Conservation (phyloP, 2,113 vertebrate species). For the Pongo abelii region DNA sequence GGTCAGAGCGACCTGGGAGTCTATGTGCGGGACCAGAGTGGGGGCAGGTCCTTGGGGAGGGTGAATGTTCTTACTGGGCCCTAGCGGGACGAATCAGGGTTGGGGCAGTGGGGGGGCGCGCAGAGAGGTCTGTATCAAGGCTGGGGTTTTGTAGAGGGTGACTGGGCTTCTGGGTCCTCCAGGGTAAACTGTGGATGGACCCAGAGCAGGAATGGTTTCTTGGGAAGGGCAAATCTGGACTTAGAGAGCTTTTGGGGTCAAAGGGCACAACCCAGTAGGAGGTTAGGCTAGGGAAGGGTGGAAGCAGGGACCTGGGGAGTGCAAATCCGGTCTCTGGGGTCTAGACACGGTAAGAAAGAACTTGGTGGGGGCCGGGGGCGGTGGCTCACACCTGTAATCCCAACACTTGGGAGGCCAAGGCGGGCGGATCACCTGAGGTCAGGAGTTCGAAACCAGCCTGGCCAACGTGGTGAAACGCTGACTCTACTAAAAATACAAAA, state of each 20-base stretch:
- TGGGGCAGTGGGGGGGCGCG: neutral
- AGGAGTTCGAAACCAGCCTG: too few species aligned
- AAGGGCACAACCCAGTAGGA: neutral
- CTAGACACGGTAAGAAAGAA: neutral
- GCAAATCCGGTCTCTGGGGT: neutral
- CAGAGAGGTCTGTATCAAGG: neutral
- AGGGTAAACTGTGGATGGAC: neutral
- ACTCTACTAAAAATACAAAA: too few species aligned
- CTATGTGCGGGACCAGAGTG: too few species aligned
- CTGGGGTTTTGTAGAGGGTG: neutral
- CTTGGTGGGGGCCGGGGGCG: too few species aligned
- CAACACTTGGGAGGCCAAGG: too few species aligned
- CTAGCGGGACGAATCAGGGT: too few species aligned
- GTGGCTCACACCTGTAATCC: too few species aligned
- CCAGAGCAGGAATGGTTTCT: neutral
- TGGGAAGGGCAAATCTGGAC: neutral
- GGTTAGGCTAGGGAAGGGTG: neutral
- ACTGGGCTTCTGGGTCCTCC: neutral
- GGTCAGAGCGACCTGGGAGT: neutral
- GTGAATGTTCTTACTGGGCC: neutral
- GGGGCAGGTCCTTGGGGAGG: neutral
- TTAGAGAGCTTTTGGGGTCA: neutral
- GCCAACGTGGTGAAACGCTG: too few species aligned
- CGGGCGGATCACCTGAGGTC: too few species aligned
- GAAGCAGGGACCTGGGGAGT: neutral